These are phyloP conservation scores for Pelagia noctiluca DNA, from an alignment of 30 jellyfish, hydroid and myxozoan genomes.

Conservation along the genomic window DNA sequence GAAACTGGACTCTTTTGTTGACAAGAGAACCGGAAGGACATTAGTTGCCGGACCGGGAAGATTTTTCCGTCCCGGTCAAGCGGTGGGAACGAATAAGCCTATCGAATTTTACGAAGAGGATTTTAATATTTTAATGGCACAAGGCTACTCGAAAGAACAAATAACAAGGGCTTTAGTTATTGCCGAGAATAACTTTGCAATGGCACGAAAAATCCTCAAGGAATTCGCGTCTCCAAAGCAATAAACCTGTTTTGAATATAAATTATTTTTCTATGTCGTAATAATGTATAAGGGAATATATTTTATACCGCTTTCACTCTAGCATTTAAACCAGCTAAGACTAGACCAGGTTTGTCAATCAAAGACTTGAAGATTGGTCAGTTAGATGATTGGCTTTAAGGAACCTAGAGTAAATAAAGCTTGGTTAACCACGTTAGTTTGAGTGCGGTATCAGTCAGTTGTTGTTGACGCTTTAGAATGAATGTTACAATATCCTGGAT, in stretches of 20 bases:
- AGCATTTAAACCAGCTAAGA: too few species aligned
- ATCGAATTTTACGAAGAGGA: slow-evolving; percentile 83
- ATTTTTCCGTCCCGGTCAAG: slow-evolving; percentile 67
- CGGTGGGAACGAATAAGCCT: slow-evolving; percentile 39
- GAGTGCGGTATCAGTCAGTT: too few species aligned
- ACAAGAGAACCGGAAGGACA: slow-evolving; percentile 66
- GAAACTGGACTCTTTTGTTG: slow-evolving; percentile 54
- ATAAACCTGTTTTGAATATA: not conserved
- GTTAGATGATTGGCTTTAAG: too few species aligned
- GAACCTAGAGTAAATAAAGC: too few species aligned
- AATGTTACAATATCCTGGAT: too few species aligned
- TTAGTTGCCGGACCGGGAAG: slow-evolving; percentile 84
- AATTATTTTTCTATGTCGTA: slow-evolving; percentile 11
- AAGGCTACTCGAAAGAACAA: slow-evolving; percentile 91
- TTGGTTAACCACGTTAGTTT: too few species aligned
- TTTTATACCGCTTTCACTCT: too few species aligned
- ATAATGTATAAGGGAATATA: too few species aligned
- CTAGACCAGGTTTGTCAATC: too few species aligned
- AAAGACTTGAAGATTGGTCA: too few species aligned
- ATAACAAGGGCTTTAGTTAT: slow-evolving; percentile 80
- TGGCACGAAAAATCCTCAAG: slow-evolving; percentile 87
- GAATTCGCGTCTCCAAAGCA: slow-evolving; percentile 81
- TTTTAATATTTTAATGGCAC: slow-evolving; percentile 79
- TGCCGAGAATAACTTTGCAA: slow-evolving; percentile 83
- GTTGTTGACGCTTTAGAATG: too few species aligned